Conservation (phyloP, 2,888 invertebrate species). For the Palloptera scutellata region DNA sequence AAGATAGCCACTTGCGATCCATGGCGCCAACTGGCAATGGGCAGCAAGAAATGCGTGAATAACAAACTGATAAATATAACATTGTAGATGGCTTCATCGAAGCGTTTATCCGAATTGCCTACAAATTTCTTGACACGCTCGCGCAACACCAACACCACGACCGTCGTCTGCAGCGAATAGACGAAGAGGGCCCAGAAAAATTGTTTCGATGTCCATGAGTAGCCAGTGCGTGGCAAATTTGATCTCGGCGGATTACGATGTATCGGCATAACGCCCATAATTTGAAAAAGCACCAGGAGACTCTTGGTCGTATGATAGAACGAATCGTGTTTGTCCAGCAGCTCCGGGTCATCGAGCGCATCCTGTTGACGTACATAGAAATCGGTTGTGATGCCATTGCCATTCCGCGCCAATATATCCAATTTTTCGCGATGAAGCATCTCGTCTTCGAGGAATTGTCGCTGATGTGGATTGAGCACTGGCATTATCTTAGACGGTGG, state of each 20-base stretch:
- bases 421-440: slow-evolving; percentile 57
- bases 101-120: slow-evolving; percentile 70
- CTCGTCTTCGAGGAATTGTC: slow-evolving; percentile 62
- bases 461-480: slow-evolving; percentile 64
- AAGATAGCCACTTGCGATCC: slow-evolving; percentile 76
- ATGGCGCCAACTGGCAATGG: slow-evolving; percentile 76
- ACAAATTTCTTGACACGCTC: slow-evolving; percentile 69
- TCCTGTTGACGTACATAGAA: slow-evolving; percentile 64
- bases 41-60: slow-evolving; percentile 75
- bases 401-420: slow-evolving; percentile 46
- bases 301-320: slow-evolving; percentile 78
- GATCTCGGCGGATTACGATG: slow-evolving; percentile 70
- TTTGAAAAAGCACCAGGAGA: slow-evolving; percentile 74
- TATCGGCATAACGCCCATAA: slow-evolving; percentile 80
- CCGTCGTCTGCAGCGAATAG: slow-evolving; percentile 70
- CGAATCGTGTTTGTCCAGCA: slow-evolving; percentile 73
- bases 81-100: slow-evolving; percentile 79
- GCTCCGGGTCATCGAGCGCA: slow-evolving; percentile 66
- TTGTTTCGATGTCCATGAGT: slow-evolving; percentile 73
- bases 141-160: slow-evolving; percentile 67
- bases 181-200: slow-evolving; percentile 74
- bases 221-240: slow-evolving; percentile 68
- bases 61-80: slow-evolving; percentile 77
- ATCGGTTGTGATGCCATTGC: slow-evolving; percentile 46
- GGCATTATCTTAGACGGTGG: slow-evolving; percentile 53